A percentile compares a stretch with the other conserved stretches of the same genome.
Evolutionary conservation across 2,888 invertebrate genomes (phyloP).

Genomic region (Xestia rhomboidea): DNA sequence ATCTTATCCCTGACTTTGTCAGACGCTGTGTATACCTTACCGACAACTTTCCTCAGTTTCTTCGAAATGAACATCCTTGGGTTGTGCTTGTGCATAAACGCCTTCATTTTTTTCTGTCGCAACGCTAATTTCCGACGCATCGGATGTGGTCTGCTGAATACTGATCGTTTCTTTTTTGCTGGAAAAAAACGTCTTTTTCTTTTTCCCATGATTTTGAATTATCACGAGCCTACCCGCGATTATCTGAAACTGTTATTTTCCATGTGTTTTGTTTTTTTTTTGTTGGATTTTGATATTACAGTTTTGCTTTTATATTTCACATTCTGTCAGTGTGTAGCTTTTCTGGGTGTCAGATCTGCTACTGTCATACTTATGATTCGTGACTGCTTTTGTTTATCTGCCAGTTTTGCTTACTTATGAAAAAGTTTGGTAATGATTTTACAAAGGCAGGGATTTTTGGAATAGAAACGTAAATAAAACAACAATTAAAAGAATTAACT

Average conservation of each 20-base stretch:
- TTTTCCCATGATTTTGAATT: constrained; percentile 75
- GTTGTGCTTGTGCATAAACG: constrained; percentile 79
- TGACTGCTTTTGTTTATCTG: constrained; percentile 59
- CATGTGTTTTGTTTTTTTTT: constrained; percentile 22
- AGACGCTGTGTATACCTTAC: constrained; percentile 79
- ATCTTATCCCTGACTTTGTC: constrained; percentile 82
- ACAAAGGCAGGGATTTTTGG: neutral
- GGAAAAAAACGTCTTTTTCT: constrained; percentile 75
- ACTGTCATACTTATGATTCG: constrained; percentile 40
- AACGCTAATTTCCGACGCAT: constrained; percentile 80
- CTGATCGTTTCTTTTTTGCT: constrained; percentile 76
- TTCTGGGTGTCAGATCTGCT: constrained; percentile 48
- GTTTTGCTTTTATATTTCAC: constrained; percentile 49
- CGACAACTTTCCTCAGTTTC: constrained; percentile 78
- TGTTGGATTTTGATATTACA: constrained; percentile 5
- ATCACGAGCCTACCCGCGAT: constrained; percentile 8
- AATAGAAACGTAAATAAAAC: neutral
- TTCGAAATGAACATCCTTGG: constrained; percentile 72
- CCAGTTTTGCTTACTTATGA: constrained; percentile 23
- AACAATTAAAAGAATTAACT: neutral
- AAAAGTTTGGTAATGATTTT: neutral
- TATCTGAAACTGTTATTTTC: constrained; percentile 42
- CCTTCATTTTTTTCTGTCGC: constrained; percentile 77
- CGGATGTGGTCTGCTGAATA: constrained; percentile 82
- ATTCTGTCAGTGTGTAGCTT: constrained; percentile 44